Evolutionary conservation across 2,113 vertebrate genomes (phyloP), one percentile per base, ranked within the genome.

Genomic region (Phyllostomus discolor): DNA sequence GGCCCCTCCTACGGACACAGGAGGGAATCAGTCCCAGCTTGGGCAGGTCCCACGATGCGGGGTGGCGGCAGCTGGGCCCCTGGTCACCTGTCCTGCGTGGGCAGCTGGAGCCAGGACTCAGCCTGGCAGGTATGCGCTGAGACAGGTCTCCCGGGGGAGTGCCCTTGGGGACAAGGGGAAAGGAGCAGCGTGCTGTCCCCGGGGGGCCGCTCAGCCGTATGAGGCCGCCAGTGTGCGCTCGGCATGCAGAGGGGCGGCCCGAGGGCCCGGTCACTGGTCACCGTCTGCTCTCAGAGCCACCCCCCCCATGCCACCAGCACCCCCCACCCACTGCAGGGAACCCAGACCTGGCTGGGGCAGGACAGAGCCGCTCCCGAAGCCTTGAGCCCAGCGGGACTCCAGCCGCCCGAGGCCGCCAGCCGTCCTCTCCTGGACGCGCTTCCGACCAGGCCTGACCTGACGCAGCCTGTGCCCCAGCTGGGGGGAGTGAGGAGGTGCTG

Each of bases 271-370:
- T 24, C 26, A 6, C 54, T 17, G 0, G 12, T 24, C 26, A 6
- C 54, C 0, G 28, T 5, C 67, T 75, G 15, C 69, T 64, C 46
- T 52, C 41, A 54, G 86, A 28, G 33, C 9, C 43, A 26, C 67
- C 0, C 1, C n/a, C 28, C 41, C 54, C 31, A 1, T 0, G 43
- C 22, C 66, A 3, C 24, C 41, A 26, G 0, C 28, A 28, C 0
- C 24, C 24, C 26, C 0, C 7, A 17, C 0, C 4, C 20, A 59
- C 24, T 0, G 35, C 78, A 28, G 31, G 2, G 1, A 7, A 1
- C 6, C 1, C 10, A n/a, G 28, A 24, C 50, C 52, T 0, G 12
- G 35, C 70, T 6, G 72, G 15, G 52, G 43, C 35, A 35, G 38
- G 26, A 41, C 50, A 24, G 2, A 12, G 41, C 1, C 0, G 2